Evolutionary conservation across 2,797 vertebrate genomes (phyloP).

Genomic region (Nasua narica): DNA sequence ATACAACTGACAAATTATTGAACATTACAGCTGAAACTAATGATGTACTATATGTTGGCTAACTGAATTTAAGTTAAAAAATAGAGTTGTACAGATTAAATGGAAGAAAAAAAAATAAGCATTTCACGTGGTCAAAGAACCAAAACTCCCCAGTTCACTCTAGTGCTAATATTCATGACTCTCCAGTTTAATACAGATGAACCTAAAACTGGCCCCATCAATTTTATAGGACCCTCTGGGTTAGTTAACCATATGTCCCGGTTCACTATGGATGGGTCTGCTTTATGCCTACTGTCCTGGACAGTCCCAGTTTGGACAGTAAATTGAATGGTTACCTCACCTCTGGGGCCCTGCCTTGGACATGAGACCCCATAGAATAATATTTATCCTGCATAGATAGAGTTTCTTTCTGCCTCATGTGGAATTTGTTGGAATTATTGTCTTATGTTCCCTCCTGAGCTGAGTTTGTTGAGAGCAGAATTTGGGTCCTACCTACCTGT

Average conservation of each 20-base stretch:
- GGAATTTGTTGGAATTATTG: not conserved
- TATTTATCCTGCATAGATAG: not conserved
- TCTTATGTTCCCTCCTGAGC: not conserved
- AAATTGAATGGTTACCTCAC: not conserved
- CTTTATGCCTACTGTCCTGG: not conserved
- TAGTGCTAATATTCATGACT: not conserved
- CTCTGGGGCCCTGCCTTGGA: not conserved
- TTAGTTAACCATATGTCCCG: not conserved
- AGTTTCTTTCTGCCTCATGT: conserved; percentile 3
- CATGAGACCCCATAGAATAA: not conserved
- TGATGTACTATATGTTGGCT: not conserved
- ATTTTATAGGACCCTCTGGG: not conserved
- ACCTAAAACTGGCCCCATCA: not conserved
- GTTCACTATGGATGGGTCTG: not conserved
- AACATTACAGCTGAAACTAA: not conserved
- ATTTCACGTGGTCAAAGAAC: conserved; percentile 28
- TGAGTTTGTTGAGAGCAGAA: not conserved
- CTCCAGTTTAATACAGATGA: not conserved
- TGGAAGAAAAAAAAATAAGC: not conserved
- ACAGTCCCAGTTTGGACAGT: not conserved
- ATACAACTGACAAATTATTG: not conserved
- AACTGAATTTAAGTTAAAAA: not conserved
- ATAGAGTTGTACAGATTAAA: not conserved
- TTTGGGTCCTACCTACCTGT: not conserved
- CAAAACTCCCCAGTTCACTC: not conserved